These are phyloP conservation scores for Hydrolagus colliei DNA, from an alignment of 2,797 vertebrate species.

Conservation along the genomic window DNA sequence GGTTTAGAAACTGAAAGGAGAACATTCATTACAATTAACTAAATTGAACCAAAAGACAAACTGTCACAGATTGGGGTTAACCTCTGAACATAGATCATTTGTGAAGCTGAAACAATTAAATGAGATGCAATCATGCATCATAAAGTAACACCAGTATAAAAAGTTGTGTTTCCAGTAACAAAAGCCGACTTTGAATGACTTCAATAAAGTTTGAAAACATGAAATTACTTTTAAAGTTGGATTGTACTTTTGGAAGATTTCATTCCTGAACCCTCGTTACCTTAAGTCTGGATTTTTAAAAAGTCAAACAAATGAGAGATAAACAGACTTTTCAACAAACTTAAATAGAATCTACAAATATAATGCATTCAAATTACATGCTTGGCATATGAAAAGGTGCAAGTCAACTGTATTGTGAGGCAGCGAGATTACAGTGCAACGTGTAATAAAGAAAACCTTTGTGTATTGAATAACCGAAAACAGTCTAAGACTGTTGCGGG, in stretches of 20 bases:
- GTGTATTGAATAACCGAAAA: background rate
- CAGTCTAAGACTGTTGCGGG: conserved; percentile 2
- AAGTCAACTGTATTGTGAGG: background rate
- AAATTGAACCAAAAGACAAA: background rate
- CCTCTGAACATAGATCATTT: background rate
- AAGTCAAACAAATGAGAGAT: too few species aligned
- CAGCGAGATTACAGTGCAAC: background rate
- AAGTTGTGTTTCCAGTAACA: conserved; percentile 31
- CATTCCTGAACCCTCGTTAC: background rate
- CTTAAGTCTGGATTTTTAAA: too few species aligned
- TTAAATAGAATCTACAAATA: background rate
- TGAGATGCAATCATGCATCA: conserved; percentile 11
- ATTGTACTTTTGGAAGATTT: background rate
- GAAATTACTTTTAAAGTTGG: too few species aligned
- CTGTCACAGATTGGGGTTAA: background rate
- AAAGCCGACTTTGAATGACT: background rate
- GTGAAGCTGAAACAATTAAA: conserved; percentile 16
- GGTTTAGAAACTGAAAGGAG: conserved; percentile 77
- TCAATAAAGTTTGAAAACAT: background rate
- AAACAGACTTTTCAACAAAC: background rate
- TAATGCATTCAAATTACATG: background rate
- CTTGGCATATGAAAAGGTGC: background rate
- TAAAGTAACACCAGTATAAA: background rate
- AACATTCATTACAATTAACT: conserved; percentile 33
- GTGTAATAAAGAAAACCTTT: background rate